Base-by-base conservation (phyloP, 2,888 invertebrate species). In the Eumerus sabulonum region DNA sequence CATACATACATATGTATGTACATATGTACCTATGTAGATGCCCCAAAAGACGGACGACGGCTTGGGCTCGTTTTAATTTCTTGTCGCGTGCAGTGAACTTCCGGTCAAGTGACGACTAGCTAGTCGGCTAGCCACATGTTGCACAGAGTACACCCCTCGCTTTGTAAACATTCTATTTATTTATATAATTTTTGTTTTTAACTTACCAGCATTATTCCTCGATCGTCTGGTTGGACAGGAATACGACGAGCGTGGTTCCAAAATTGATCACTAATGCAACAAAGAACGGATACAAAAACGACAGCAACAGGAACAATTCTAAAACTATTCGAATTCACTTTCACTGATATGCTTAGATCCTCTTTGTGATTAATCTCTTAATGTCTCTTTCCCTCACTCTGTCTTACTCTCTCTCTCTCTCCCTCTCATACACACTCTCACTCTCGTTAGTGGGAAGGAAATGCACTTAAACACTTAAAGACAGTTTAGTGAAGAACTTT, bases 271-370 rank as follows among this genome's bases (percentile, higher is more conserved):
- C 38, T 19, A 19, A 50, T 16, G 38, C 51, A 14, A 5, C 40
- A 19, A 44, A 45, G n/a, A 11, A 36, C n/a, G n/a, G n/a, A n/a
- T n/a, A n/a, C n/a, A n/a, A n/a, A n/a, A n/a, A n/a, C n/a, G n/a
- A n/a, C n/a, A n/a, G n/a, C n/a, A n/a, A n/a, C n/a, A n/a, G n/a
- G n/a, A n/a, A n/a, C n/a, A n/a, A n/a, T n/a, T n/a, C n/a, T 27
- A 27, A 27, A 66, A 16, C 9, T 13, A 40, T 60, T 64, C n/a
- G n/a, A n/a, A 57, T 48, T 64, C 74, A 74, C 79, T 79, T 79
- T 79, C 79, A 74, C 79, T 76, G 16, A 16, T 45, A 44, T n/a
- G n/a, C n/a, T n/a, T 38, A 14, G 4, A 18, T 44, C 64, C 50
- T 9, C 45, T 77, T 38, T 4, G 44, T 9, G 13, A 14, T 35